Evolutionary conservation across 1,140 invertebrate species (phyloP).

Genomic region (Temnothorax nylanderi): DNA sequence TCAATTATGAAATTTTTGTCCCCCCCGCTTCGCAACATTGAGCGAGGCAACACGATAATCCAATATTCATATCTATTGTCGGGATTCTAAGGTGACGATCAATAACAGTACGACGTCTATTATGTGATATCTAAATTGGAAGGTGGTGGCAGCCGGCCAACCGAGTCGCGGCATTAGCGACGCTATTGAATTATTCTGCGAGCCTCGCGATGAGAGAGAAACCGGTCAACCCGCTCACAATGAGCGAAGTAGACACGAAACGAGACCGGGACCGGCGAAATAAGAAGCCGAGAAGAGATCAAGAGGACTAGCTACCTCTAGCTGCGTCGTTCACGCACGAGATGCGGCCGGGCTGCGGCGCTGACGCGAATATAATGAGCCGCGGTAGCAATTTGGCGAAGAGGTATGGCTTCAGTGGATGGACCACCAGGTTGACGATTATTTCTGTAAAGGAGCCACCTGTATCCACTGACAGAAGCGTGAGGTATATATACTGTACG

Average conservation of each 20-base stretch:
- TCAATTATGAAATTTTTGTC: background rate
- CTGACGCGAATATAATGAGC: constrained; percentile 76
- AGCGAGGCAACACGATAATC: background rate
- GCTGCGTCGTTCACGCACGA: constrained; percentile 63
- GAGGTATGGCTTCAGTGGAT: constrained; percentile 15
- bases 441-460: constrained; percentile 56
- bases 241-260: constrained; percentile 61
- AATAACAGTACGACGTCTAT: constrained; percentile 25
- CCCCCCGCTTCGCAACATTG: background rate
- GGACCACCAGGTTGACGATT: constrained; percentile 63
- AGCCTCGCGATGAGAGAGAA: constrained; percentile 34
- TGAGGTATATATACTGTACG: constrained; percentile 10
- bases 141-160: background rate
- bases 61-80: constrained; percentile 12
- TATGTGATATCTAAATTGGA: constrained; percentile 54
- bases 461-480: constrained; percentile 56
- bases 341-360: constrained; percentile 37
- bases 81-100: background rate
- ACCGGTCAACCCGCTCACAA: constrained; percentile 46
- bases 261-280: constrained; percentile 26
- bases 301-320: constrained; percentile 55
- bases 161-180: constrained; percentile 44
- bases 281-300: constrained; percentile 32
- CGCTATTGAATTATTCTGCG: constrained; percentile 56
- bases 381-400: constrained; percentile 71